These are phyloP conservation scores for Clarias magur DNA, from an alignment of 2,113 vertebrate species.

Conservation along the genomic window DNA sequence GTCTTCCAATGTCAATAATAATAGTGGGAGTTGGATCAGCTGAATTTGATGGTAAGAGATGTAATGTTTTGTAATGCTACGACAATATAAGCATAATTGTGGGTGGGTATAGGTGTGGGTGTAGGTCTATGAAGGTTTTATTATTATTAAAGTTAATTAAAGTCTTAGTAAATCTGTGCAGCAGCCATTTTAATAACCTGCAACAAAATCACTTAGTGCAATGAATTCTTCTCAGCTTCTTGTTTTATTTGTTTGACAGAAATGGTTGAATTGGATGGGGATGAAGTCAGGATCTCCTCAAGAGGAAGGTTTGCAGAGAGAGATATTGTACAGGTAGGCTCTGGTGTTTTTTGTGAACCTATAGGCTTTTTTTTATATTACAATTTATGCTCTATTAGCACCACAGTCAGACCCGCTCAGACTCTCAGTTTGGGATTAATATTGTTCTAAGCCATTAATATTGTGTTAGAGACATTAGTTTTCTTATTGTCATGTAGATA, in stretches of 20 bases:
- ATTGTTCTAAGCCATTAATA: too few relatives aligned
- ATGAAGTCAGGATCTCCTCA: slow-evolving; percentile 92
- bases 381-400: not conserved
- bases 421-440: too few relatives aligned
- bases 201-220: not conserved
- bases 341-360: not conserved
- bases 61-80: not conserved
- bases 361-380: not conserved
- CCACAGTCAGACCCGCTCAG: not conserved
- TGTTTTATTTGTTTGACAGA: slow-evolving; percentile 72
- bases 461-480: too few relatives aligned
- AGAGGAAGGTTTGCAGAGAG: slow-evolving; percentile 93
- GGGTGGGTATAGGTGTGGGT: not conserved
- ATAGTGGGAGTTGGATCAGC: slow-evolving; percentile 96
- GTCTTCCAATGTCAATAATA: slow-evolving; percentile 96
- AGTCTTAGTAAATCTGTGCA: not conserved
- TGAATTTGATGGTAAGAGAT: slow-evolving; percentile 90
- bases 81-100: slow-evolving; percentile 1
- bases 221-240: not conserved
- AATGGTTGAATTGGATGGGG: slow-evolving; percentile 96
- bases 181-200: not conserved
- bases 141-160: too few relatives aligned
- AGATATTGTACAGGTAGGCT: slow-evolving; percentile 93
- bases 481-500: too few relatives aligned
- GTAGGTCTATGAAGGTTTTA: not conserved